A percentile compares a stretch with the other conserved stretches of the same genome.
phyloP scores from a whole-genome alignment of 2,113 vertebrate species.

The Nerophis ophidion region DNA sequence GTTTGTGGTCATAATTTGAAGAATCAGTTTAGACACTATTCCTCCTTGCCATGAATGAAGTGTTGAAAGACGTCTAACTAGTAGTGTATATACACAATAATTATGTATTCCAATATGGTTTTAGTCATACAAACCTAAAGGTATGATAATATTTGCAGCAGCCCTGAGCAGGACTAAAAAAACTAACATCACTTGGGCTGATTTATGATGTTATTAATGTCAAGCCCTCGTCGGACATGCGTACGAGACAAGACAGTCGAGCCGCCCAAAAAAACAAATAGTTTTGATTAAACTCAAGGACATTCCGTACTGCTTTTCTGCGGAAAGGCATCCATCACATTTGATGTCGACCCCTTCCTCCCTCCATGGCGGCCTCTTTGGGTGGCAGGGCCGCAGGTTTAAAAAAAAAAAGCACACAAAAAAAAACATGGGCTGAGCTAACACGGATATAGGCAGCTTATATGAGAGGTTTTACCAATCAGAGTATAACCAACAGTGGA shows the following conservation, averaged over 20 bases:
- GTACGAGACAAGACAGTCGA: conserved; percentile 90
- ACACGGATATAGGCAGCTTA: conserved; percentile 70
- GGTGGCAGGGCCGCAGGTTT: conserved; percentile 46
- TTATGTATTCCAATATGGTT: no score
- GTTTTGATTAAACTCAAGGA: conserved; percentile 99
- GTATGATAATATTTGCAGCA: conserved; percentile 47
- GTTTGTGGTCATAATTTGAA: no score
- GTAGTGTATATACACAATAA: no score
- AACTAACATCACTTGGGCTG: conserved; percentile 84
- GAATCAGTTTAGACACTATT: no score
- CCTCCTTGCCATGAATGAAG: no score
- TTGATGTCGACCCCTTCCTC: conserved; percentile 79
- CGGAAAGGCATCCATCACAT: conserved; percentile 98
- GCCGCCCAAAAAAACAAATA: conserved; percentile 89
- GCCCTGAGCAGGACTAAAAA: conserved; percentile 87
- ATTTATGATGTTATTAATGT: conserved; percentile 99
- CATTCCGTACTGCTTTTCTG: conserved; percentile 90
- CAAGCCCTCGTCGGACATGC: conserved; percentile 98
- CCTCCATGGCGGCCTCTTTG: conserved; percentile 30
- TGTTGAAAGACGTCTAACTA: no score
- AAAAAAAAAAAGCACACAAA: conserved; percentile 58
- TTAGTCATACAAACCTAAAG: conserved; percentile 27
- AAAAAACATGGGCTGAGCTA: conserved; percentile 69
- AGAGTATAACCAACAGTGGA: conserved; percentile 56
- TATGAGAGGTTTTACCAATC: conserved; percentile 59